Percentiles rank a stretch among this genome's conserved stretches.
Evolutionary conservation across 2,797 vertebrate genomes (phyloP).

Genomic region (Astyanax mexicanus): DNA sequence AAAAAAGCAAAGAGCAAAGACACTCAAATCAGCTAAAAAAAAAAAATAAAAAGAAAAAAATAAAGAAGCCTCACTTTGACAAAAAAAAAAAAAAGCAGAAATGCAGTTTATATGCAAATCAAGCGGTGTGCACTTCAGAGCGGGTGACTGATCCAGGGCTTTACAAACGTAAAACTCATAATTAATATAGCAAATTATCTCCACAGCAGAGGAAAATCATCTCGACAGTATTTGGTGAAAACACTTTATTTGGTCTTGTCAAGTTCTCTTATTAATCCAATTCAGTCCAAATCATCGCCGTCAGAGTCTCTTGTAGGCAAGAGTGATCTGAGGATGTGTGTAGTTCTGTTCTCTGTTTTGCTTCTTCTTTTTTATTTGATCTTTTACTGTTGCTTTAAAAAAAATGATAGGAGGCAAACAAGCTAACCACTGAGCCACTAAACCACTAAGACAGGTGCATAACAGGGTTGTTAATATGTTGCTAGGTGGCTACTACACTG

Average conservation of each 20-base stretch:
- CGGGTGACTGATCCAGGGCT: constrained; percentile 50
- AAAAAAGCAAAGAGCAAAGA: constrained; percentile 63
- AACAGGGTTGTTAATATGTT: too few relatives aligned
- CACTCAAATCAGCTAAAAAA: constrained; percentile 1
- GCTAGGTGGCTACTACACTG: too few relatives aligned
- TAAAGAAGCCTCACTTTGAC: constrained; percentile 64
- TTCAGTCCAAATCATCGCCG: constrained; percentile 37
- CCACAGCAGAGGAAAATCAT: constrained; percentile 44
- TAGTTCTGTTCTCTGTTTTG: constrained; percentile 13
- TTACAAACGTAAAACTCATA: constrained; percentile 61
- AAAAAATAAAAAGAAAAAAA: constrained; percentile 3
- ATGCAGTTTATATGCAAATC: constrained; percentile 68
- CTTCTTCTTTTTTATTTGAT: too few relatives aligned
- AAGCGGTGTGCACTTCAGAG: constrained; percentile 36
- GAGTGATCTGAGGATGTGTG: constrained; percentile 37
- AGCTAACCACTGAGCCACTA: too few relatives aligned
- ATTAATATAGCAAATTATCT: constrained; percentile 61
- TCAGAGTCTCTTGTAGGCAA: constrained; percentile 34
- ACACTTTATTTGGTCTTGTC: constrained; percentile 52
- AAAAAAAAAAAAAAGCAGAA: constrained; percentile 67
- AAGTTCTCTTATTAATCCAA: constrained; percentile 56
- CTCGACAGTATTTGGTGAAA: constrained; percentile 53
- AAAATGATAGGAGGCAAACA: too few relatives aligned
- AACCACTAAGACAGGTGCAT: too few relatives aligned
- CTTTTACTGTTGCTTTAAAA: too few relatives aligned